These are phyloP conservation scores for Hippopotamyrus pictus DNA, from an alignment of 2,797 vertebrate genomes.

Conservation along the genomic window DNA sequence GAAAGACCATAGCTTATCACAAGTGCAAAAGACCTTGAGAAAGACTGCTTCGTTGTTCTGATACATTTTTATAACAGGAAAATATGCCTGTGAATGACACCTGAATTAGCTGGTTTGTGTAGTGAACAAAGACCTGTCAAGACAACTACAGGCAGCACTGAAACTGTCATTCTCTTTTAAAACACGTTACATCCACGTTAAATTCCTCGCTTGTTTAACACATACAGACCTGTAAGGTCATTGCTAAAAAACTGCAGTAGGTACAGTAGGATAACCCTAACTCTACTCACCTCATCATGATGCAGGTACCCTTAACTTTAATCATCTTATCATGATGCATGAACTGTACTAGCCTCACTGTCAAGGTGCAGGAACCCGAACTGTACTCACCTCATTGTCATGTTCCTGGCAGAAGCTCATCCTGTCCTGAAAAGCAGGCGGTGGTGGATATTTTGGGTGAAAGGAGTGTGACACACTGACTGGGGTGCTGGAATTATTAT, in stretches of 20 bases:
- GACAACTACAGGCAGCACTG: neutral
- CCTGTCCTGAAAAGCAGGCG: conserved; percentile 77
- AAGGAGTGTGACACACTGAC: conserved; percentile 59
- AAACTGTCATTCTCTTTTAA: neutral
- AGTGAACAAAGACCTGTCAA: too few relatives aligned
- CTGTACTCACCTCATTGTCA: neutral
- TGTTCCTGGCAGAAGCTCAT: conserved; percentile 74
- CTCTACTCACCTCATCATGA: neutral
- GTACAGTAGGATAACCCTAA: neutral
- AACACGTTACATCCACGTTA: neutral
- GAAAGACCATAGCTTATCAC: neutral
- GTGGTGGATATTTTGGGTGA: conserved; percentile 72
- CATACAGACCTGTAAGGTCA: neutral
- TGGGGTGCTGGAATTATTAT: conserved; percentile 45
- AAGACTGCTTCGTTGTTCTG: neutral
- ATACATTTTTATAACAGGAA: neutral
- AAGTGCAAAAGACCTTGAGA: neutral
- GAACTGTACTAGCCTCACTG: neutral
- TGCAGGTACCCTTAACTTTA: neutral
- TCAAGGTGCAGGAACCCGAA: neutral
- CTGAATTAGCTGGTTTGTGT: neutral
- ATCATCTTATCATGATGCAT: conserved; percentile 79
- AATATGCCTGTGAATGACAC: neutral
- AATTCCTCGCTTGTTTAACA: neutral
- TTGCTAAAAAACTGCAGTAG: neutral